These are phyloP conservation scores for Clarias fuscus DNA, from an alignment of 2,797 vertebrate species.

Conservation along the genomic window DNA sequence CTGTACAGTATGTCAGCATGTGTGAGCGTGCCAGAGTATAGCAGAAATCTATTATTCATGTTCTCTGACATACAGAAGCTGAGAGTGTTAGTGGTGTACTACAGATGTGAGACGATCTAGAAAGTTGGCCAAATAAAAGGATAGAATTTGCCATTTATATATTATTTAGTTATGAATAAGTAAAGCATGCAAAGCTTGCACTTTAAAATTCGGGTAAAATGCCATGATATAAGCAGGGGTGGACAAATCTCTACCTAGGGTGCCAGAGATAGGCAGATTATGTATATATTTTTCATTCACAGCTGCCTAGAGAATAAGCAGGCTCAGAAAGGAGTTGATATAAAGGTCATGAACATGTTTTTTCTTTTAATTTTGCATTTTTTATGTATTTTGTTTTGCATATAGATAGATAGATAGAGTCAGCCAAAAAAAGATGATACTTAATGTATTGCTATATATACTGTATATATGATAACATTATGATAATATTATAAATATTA, in stretches of 20 bases:
- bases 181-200: neutral
- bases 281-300: neutral
- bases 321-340: neutral
- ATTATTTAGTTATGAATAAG: neutral
- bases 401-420: no score
- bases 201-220: neutral
- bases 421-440: no score
- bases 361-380: neutral
- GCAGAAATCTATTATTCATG: conserved; percentile 11
- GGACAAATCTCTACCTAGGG: neutral
- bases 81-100: neutral
- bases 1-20: neutral
- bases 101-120: neutral
- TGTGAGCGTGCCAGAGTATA: neutral
- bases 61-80: neutral
- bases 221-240: neutral
- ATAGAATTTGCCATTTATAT: neutral
- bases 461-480: no score
- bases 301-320: neutral
- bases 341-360: neutral
- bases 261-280: neutral
- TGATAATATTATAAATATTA: no score
- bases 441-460: no score
- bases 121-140: neutral
- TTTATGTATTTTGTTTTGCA: no score